A percentile compares a stretch with the other conserved stretches of the same genome.
Evolutionary conservation across 1,140 invertebrate species (phyloP).

Genomic region (Leptopilina clavipes): DNA sequence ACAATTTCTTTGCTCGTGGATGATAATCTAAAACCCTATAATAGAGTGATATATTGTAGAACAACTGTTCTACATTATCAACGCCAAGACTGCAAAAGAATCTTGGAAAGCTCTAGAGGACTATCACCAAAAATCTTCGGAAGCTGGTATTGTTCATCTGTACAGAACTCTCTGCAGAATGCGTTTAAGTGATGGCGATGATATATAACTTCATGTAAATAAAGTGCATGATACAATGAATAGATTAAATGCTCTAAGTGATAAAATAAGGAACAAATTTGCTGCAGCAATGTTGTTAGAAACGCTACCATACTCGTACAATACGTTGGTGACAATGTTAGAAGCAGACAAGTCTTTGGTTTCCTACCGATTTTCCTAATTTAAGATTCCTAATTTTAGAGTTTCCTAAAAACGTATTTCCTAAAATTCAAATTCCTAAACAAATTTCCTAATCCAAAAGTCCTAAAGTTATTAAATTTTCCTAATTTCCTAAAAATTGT

Average conservation of each 20-base stretch:
- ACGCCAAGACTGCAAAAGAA: constrained; percentile 29
- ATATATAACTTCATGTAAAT: neutral
- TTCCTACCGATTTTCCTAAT: too few species aligned
- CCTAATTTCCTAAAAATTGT: too few species aligned
- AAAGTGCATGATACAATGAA: neutral
- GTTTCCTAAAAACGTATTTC: too few species aligned
- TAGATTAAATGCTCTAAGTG: neutral
- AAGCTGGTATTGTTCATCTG: neutral
- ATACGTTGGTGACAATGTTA: neutral
- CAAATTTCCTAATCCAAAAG: too few species aligned
- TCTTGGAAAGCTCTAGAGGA: constrained; percentile 41
- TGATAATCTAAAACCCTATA: too few species aligned
- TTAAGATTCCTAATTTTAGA: too few species aligned
- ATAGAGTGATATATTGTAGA: too few species aligned
- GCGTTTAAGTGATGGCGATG: neutral
- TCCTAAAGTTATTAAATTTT: too few species aligned
- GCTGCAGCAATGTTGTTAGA: neutral
- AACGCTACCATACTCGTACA: neutral
- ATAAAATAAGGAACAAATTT: neutral
- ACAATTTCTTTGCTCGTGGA: too few species aligned
- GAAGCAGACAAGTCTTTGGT: too few species aligned
- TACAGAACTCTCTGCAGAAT: constrained; percentile 22
- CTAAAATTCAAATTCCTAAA: too few species aligned
- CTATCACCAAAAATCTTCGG: constrained; percentile 39
- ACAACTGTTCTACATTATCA: constrained; percentile 40